These are phyloP conservation scores for Thera obeliscata DNA, from an alignment of 2,888 invertebrate species.

Conservation along the genomic window DNA sequence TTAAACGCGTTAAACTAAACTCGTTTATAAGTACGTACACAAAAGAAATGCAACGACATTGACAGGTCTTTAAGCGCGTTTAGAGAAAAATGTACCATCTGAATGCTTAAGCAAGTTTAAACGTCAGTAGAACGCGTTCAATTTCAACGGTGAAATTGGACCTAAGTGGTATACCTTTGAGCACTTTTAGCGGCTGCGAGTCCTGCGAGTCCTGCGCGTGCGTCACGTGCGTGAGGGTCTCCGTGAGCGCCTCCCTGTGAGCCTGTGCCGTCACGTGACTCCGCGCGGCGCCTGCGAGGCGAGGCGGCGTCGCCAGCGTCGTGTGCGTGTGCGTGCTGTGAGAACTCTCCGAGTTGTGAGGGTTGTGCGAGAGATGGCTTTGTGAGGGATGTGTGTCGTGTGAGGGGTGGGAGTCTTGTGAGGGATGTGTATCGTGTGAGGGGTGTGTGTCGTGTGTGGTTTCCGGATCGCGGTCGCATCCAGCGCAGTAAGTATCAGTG, in stretches of 20 bases:
- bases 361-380: constrained; percentile 1
- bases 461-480: constrained; percentile 20
- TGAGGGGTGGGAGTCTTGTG: not conserved
- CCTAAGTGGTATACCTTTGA: constrained; percentile 56
- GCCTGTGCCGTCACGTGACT: constrained; percentile 14
- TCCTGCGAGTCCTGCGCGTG: constrained; percentile 23
- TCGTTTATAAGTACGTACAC: no score
- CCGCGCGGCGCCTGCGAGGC: not conserved
- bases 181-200: constrained; percentile 50
- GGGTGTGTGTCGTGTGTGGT: constrained; percentile 10
- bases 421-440: constrained; percentile 3
- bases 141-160: no score
- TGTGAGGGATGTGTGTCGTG: constrained; percentile 5
- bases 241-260: constrained; percentile 1
- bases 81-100: no score
- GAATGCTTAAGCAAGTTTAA: no score
- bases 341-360: not conserved
- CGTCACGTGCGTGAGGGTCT: constrained; percentile 9
- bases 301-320: constrained; percentile 1
- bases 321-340: constrained; percentile 9
- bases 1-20: no score
- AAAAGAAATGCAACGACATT: no score
- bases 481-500: constrained; percentile 24
- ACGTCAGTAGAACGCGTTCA: no score
- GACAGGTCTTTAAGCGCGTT: no score